These are phyloP conservation scores for Punctoribates punctum DNA, from an alignment of 2,888 invertebrate species.

Conservation along the genomic window DNA sequence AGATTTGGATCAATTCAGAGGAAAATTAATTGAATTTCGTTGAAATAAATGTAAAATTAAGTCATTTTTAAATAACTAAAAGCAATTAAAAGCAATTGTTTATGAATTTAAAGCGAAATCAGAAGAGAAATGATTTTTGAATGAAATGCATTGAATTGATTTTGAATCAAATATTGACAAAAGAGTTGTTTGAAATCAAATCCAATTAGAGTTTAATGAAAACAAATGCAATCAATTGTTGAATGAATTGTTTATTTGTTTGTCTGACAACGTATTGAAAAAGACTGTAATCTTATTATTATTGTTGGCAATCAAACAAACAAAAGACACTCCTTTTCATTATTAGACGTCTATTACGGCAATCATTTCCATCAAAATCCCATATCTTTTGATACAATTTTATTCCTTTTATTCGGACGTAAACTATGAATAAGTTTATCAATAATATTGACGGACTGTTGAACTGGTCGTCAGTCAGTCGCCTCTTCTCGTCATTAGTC, in stretches of 20 bases:
- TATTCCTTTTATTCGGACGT: too few species aligned
- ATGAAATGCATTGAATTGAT: background rate
- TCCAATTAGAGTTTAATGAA: background rate
- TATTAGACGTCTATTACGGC: too few species aligned
- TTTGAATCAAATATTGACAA: background rate
- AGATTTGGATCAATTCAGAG: background rate
- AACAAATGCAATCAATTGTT: background rate
- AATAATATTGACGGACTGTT: too few species aligned
- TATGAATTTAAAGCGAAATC: background rate
- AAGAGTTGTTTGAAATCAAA: background rate
- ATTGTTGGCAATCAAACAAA: background rate
- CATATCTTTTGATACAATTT: background rate
- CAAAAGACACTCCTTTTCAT: conserved; percentile 25
- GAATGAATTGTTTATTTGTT: background rate
- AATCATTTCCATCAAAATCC: background rate
- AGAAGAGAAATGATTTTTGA: background rate
- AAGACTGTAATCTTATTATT: conserved; percentile 1
- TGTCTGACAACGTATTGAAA: background rate
- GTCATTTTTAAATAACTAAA: background rate
- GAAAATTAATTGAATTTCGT: background rate
- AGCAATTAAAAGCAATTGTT: background rate
- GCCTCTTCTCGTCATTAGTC: too few species aligned
- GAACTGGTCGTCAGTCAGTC: too few species aligned
- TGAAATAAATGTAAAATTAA: background rate
- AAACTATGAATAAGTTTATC: too few species aligned